Evolutionary conservation across 2,113 vertebrate genomes (phyloP).

Genomic region (Spea bombifrons): DNA sequence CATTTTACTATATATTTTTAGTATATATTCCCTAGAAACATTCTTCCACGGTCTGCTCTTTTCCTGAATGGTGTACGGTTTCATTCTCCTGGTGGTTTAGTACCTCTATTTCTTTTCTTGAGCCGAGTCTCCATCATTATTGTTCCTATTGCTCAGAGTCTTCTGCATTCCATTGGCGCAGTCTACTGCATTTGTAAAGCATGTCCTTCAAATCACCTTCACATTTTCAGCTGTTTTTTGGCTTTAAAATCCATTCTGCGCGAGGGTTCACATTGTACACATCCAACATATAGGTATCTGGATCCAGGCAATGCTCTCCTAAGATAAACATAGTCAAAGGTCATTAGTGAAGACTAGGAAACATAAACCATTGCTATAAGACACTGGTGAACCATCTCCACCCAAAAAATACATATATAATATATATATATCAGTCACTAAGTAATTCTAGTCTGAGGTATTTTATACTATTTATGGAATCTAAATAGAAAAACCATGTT

Average conservation of each 20-base stretch:
- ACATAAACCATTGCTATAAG: too few relatives aligned
- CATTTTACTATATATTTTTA: not conserved
- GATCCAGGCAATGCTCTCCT: constrained; percentile 91
- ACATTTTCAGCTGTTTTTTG: constrained; percentile 65
- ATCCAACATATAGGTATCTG: constrained; percentile 80
- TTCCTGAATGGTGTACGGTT: constrained; percentile 6
- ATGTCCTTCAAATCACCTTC: not conserved
- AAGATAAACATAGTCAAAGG: constrained; percentile 28
- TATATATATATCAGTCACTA: too few relatives aligned
- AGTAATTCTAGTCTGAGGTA: too few relatives aligned
- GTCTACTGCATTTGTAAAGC: not conserved
- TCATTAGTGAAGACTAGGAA: too few relatives aligned
- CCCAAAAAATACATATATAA: too few relatives aligned
- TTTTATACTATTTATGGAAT: too few relatives aligned
- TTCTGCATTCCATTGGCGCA: constrained; percentile 11
- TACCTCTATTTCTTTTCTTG: constrained; percentile 2
- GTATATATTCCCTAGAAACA: constrained; percentile 9
- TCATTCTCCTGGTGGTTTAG: not conserved
- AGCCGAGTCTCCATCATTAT: not conserved
- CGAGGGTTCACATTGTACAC: constrained; percentile 85
- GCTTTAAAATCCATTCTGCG: constrained; percentile 93
- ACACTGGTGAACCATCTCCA: too few relatives aligned
- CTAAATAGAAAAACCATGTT: too few relatives aligned
- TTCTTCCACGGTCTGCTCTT: constrained; percentile 16
- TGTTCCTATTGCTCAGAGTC: not conserved